Percentiles rank a stretch among this genome's conserved stretches.
These are phyloP conservation scores for Halcyon senegalensis DNA, from an alignment of 2,113 vertebrate species.

Conservation along the genomic window DNA sequence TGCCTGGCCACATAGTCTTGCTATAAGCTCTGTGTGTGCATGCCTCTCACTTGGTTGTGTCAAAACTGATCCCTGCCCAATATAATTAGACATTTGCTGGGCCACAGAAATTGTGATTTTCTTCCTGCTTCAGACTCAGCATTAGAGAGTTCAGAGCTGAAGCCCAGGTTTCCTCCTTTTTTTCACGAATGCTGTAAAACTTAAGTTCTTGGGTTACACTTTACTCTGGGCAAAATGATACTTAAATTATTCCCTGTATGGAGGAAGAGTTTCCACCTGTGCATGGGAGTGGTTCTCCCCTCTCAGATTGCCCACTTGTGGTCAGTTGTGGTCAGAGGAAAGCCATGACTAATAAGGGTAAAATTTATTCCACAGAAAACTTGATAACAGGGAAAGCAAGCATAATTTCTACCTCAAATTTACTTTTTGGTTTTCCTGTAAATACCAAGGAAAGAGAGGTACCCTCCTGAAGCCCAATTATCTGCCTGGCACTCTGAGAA, in stretches of 20 bases:
- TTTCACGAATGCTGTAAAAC: neutral
- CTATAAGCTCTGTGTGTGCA: neutral
- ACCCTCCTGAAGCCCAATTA: neutral
- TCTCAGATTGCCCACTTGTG: neutral
- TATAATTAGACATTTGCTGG: neutral
- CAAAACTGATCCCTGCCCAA: neutral
- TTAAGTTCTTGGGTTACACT: neutral
- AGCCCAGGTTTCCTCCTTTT: neutral
- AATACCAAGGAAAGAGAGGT: neutral
- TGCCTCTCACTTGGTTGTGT: neutral
- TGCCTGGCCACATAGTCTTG: neutral
- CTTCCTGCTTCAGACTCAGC: neutral
- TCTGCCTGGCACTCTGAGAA: neutral
- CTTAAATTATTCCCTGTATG: neutral
- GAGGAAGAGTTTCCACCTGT: neutral
- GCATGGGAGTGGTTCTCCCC: neutral
- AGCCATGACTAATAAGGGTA: neutral
- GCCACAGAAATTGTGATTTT: neutral
- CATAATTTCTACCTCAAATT: neutral
- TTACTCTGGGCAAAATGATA: neutral
- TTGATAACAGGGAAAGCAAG: neutral
- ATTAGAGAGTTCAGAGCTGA: neutral
- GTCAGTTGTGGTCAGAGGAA: neutral
- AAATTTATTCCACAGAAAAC: neutral
- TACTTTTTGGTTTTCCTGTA: neutral